phyloP scores from a whole-genome alignment of 2,113 vertebrate genomes.

The Erpornis zantholeuca region DNA sequence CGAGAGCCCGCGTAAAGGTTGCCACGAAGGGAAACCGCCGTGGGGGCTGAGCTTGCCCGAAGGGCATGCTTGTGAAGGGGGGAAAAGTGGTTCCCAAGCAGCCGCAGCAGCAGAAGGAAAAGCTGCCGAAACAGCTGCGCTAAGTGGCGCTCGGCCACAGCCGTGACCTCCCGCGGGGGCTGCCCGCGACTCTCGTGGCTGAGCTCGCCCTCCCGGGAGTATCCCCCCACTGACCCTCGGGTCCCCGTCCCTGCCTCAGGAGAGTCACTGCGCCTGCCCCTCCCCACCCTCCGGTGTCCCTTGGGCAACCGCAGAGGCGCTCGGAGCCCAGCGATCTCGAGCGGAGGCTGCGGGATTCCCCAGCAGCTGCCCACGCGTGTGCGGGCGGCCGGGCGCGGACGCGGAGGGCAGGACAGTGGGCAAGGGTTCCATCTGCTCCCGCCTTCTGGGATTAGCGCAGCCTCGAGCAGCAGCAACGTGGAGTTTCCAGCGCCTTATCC shows the following conservation, averaged over 20 bases:
- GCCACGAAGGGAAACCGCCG: conserved; percentile 17
- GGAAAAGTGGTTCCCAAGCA: conserved; percentile 10
- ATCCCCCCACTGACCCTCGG: neutral
- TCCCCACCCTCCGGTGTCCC: neutral
- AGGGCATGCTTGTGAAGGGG: neutral
- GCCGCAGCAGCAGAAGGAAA: neutral
- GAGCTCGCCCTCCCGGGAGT: neutral
- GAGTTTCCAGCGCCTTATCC: neutral
- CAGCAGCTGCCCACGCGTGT: neutral
- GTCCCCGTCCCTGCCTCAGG: neutral
- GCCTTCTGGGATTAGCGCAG: neutral
- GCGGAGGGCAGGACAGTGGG: neutral
- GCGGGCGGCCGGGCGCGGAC: neutral
- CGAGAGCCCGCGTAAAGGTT: neutral
- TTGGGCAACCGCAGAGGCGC: neutral
- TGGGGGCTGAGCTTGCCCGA: conserved; percentile 7
- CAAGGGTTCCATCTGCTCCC: neutral
- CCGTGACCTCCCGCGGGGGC: neutral
- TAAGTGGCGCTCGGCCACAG: neutral
- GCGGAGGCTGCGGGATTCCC: neutral
- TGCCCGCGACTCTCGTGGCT: neutral
- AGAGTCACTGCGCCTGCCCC: neutral
- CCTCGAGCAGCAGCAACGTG: neutral
- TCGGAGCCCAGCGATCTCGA: neutral
- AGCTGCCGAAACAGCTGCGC: neutral